A percentile compares a stretch with the other conserved stretches of the same genome.
These are phyloP conservation scores for Drosophila incognita DNA, from an alignment of 2,888 invertebrate genomes.

Conservation along the genomic window DNA sequence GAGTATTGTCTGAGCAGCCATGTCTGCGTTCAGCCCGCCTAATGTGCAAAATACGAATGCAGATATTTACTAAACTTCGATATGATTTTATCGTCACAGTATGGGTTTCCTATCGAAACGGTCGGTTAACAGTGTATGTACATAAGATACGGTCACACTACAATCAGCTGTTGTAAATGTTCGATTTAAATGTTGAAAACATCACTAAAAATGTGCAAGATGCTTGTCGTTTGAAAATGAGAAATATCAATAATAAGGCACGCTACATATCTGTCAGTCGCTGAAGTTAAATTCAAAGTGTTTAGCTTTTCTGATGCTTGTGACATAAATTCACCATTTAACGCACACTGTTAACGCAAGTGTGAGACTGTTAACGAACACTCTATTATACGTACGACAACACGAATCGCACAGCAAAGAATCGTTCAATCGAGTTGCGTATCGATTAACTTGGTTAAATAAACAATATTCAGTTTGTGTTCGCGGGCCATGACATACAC, in stretches of 20 bases:
- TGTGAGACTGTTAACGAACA: background rate
- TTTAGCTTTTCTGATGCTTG: background rate
- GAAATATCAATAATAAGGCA: background rate
- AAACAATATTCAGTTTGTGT: conserved; percentile 49
- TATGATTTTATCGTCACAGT: conserved; percentile 21
- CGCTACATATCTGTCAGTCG: background rate
- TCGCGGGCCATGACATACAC: conserved; percentile 31
- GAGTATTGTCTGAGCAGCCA: conserved; percentile 92
- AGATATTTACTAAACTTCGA: conserved; percentile 12
- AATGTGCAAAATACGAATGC: conserved; percentile 54
- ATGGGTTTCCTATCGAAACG: conserved; percentile 21
- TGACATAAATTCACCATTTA: background rate
- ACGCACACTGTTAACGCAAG: conserved; percentile 21
- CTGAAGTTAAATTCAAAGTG: background rate
- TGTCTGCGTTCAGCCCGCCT: conserved; percentile 79
- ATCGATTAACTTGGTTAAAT: conserved; percentile 43
- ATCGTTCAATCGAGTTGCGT: conserved; percentile 28
- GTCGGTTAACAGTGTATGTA: background rate
- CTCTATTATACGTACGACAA: conserved; percentile 9
- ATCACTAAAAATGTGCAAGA: conserved; percentile 6
- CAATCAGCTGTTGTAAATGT: conserved; percentile 23
- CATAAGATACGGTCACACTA: conserved; percentile 14
- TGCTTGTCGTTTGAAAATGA: too few relatives aligned
- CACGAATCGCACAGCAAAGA: background rate
- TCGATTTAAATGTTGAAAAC: background rate